phyloP scores from a whole-genome alignment of 1,140 invertebrate species.

The Aphelenchoides fujianensis region DNA sequence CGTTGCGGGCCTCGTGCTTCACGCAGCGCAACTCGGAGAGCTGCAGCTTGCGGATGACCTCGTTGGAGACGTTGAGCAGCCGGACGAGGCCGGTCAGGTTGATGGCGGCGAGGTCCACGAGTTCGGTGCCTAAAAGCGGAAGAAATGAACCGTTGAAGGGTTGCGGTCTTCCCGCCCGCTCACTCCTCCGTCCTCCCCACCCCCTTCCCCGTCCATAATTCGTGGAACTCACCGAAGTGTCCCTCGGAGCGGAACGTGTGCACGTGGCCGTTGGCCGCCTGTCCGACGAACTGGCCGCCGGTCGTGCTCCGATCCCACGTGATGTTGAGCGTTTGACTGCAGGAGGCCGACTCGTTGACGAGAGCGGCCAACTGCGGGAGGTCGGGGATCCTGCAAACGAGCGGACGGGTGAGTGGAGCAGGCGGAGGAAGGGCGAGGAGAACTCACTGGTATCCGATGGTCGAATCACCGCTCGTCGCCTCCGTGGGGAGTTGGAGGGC shows the following conservation, averaged over 20 bases:
- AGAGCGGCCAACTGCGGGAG: neutral
- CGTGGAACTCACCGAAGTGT: neutral
- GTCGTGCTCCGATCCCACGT: no score
- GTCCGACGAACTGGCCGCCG: neutral
- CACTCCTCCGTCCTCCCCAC: neutral
- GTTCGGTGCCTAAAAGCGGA: neutral
- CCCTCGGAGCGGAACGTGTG: neutral
- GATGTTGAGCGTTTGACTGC: neutral
- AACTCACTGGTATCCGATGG: slow-evolving; percentile 1
- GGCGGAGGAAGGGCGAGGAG: neutral
- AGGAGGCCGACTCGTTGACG: neutral
- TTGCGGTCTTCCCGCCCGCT: neutral
- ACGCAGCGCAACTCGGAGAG: neutral
- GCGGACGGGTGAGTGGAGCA: neutral
- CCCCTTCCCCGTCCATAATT: neutral
- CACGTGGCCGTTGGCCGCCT: neutral
- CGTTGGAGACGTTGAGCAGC: neutral
- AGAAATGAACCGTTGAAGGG: neutral
- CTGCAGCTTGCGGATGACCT: neutral
- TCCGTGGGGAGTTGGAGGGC: neutral
- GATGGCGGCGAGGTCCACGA: neutral
- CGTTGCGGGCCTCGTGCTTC: no score
- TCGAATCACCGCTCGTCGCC: neutral
- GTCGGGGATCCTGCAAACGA: neutral
- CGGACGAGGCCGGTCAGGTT: neutral